Percentiles rank a stretch among this genome's conserved stretches.
Conservation (phyloP, 2,113 vertebrate species). For the Paradoxurus hermaphroditus region DNA sequence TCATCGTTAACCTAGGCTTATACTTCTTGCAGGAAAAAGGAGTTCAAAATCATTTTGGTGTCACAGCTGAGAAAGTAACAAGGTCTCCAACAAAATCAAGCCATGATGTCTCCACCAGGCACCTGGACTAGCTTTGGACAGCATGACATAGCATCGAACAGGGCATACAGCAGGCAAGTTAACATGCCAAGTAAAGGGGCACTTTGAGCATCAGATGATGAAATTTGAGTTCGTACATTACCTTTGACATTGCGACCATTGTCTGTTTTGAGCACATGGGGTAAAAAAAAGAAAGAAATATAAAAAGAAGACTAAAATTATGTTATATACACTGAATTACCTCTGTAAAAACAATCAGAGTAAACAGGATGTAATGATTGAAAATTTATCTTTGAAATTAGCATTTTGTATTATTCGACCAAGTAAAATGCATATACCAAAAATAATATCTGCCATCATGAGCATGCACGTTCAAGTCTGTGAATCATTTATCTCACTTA, state of each 20-base stretch:
- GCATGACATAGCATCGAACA: constrained; percentile 80
- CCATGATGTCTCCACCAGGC: constrained; percentile 67
- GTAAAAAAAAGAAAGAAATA: constrained; percentile 81
- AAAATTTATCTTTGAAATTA: constrained; percentile 35
- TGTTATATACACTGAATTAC: constrained; percentile 42
- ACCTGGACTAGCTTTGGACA: constrained; percentile 65
- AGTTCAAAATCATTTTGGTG: constrained; percentile 55
- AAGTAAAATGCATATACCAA: constrained; percentile 14
- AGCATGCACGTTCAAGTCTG: background rate
- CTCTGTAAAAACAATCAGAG: constrained; percentile 61
- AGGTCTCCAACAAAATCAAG: constrained; percentile 71
- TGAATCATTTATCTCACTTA: constrained; percentile 4
- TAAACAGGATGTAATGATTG: constrained; percentile 45
- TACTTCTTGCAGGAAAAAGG: constrained; percentile 63
- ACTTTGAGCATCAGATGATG: constrained; percentile 70
- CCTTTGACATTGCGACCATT: constrained; percentile 97
- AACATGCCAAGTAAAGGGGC: constrained; percentile 82
- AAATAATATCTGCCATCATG: constrained; percentile 8
- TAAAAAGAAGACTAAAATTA: constrained; percentile 82
- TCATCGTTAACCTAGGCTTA: constrained; percentile 55
- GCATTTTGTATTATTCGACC: background rate
- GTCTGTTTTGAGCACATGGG: constrained; percentile 89
- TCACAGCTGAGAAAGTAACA: constrained; percentile 54
- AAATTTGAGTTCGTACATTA: constrained; percentile 85
- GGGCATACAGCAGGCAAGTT: constrained; percentile 85